These are phyloP conservation scores for Aquatica leii DNA, from an alignment of 2,888 invertebrate species.

Conservation along the genomic window DNA sequence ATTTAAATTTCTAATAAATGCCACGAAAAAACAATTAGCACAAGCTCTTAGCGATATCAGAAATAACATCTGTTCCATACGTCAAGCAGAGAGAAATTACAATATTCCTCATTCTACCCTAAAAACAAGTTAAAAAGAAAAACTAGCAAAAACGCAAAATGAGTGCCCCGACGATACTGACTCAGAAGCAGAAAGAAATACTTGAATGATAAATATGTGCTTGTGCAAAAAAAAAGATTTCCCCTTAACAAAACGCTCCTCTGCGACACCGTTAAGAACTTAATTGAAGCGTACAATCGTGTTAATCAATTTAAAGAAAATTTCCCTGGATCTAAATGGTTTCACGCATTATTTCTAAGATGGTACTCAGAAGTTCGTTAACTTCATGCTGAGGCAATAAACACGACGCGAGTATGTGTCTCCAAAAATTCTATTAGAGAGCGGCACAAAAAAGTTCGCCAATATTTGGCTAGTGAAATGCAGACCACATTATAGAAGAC, in stretches of 20 bases:
- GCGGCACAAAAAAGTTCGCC: no score
- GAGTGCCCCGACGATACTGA: not conserved
- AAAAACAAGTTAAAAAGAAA: not conserved
- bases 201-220: no score
- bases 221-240: no score
- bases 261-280: not conserved
- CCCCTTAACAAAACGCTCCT: not conserved
- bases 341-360: not conserved
- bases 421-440: no score
- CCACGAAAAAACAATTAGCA: no score
- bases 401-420: no score
- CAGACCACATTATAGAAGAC: not conserved
- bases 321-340: no score
- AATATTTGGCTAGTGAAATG: no score
- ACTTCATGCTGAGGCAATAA: not conserved
- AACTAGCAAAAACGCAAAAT: not conserved
- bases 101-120: not conserved
- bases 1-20: no score
- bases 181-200: not conserved
- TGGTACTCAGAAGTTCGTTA: not conserved
- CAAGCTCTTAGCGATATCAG: not conserved
- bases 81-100: not conserved
- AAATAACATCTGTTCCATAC: not conserved
- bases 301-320: no score
- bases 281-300: not conserved